Evolutionary conservation across 2,888 invertebrate genomes (phyloP).

Genomic region (Parapristionchus giblindavisi): DNA sequence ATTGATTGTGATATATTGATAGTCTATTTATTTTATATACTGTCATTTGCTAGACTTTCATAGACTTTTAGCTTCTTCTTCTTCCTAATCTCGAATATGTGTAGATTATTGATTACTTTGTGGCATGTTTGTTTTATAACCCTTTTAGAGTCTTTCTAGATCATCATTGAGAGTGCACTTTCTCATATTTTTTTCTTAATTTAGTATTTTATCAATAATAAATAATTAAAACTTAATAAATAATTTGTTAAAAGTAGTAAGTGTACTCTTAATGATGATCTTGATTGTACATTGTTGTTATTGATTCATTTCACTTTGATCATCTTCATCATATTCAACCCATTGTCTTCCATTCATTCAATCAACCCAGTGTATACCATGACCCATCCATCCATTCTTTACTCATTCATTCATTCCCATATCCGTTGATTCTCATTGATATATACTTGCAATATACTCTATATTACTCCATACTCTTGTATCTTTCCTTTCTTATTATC

Average conservation of each 20-base stretch:
- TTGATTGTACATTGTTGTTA: constrained; percentile 10
- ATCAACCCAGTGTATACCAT: background rate
- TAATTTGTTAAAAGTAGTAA: constrained; percentile 12
- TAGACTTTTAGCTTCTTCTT: background rate
- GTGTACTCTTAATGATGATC: background rate
- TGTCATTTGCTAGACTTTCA: no score
- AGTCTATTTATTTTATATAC: no score
- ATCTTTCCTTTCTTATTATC: background rate
- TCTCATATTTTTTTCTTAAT: background rate
- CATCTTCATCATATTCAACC: background rate
- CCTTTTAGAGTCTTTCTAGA: background rate
- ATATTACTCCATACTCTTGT: no score
- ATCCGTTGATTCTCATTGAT: constrained; percentile 21
- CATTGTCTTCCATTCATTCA: background rate
- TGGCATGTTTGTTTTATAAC: constrained; percentile 30
- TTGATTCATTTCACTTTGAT: background rate
- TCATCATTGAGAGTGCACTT: background rate
- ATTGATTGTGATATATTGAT: constrained; percentile 9
- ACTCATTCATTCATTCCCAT: background rate
- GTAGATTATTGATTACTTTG: background rate
- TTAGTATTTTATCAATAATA: constrained; percentile 10
- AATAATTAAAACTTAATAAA: constrained; percentile 4
- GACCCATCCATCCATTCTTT: constrained; percentile 6
- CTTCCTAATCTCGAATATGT: background rate
- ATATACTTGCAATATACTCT: background rate